Conservation (phyloP, 2,797 vertebrate genomes). For the Heliangelus exortis region DNA sequence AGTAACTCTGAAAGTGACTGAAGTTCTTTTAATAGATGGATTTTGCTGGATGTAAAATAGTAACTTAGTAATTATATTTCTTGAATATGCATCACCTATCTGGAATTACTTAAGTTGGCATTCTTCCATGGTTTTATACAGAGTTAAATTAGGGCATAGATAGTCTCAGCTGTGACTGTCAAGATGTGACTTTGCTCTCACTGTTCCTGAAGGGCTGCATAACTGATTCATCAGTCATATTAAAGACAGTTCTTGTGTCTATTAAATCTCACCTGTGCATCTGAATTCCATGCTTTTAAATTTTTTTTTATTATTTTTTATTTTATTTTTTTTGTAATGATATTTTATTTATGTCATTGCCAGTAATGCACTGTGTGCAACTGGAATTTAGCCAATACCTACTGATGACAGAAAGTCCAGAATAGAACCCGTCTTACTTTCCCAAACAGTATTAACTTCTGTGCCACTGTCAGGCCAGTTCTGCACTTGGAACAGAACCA, state of each 20-base stretch:
- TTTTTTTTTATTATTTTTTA: background rate
- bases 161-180: background rate
- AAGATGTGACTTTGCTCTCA: background rate
- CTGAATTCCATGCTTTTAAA: background rate
- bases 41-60: background rate
- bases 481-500: background rate
- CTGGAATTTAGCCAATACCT: constrained; percentile 33
- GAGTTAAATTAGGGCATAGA: background rate
- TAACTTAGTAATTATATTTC: background rate
- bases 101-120: background rate
- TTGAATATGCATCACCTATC: background rate
- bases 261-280: background rate
- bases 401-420: constrained; percentile 14
- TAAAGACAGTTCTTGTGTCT: background rate
- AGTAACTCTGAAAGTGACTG: background rate
- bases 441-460: background rate
- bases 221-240: background rate
- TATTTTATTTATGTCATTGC: background rate
- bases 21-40: background rate
- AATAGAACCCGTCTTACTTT: background rate
- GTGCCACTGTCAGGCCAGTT: background rate
- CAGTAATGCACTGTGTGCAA: background rate
- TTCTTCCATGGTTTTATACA: background rate
- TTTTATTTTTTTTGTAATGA: background rate
- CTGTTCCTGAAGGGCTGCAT: background rate